Evolutionary conservation across 2,888 invertebrate species (phyloP).

Genomic region (Electrophaes corylata): DNA sequence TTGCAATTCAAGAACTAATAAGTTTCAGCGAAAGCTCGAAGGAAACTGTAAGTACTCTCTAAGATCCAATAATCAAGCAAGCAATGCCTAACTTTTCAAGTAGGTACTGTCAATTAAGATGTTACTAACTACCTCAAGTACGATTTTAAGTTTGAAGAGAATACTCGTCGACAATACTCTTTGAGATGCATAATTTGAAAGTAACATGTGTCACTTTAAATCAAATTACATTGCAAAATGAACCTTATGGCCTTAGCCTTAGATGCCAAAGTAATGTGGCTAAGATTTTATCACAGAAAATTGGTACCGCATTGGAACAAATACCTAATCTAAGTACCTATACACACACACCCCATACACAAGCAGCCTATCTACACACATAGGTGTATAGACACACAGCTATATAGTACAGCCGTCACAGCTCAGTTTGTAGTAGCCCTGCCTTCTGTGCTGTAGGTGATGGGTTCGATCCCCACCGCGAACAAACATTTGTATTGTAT

Average conservation of each 20-base stretch:
- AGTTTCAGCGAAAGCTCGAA: not conserved
- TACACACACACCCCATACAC: no score
- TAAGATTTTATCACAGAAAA: not conserved
- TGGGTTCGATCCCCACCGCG: no score
- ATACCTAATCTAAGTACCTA: no score
- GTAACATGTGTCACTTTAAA: slow-evolving; percentile 7
- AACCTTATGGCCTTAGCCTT: not conserved
- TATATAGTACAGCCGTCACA: no score
- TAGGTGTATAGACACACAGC: not conserved
- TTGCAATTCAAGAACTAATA: not conserved
- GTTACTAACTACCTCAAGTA: slow-evolving; percentile 29
- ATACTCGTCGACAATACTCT: slow-evolving; percentile 35
- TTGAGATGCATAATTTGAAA: slow-evolving; percentile 29
- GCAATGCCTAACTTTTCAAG: slow-evolving; percentile 29
- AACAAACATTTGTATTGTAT: no score
- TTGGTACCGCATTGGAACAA: not conserved
- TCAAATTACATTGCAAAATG: not conserved
- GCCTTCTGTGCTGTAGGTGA: no score
- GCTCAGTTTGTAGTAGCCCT: no score
- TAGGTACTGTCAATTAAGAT: slow-evolving; percentile 31
- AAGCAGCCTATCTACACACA: no score
- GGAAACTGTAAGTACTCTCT: not conserved
- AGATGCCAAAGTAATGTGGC: not conserved
- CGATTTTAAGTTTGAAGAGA: slow-evolving; percentile 29
- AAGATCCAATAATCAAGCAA: slow-evolving; percentile 34